Conservation (phyloP, 35 echinoderm and acorn worm genomes). For the Ptychodera flava region DNA sequence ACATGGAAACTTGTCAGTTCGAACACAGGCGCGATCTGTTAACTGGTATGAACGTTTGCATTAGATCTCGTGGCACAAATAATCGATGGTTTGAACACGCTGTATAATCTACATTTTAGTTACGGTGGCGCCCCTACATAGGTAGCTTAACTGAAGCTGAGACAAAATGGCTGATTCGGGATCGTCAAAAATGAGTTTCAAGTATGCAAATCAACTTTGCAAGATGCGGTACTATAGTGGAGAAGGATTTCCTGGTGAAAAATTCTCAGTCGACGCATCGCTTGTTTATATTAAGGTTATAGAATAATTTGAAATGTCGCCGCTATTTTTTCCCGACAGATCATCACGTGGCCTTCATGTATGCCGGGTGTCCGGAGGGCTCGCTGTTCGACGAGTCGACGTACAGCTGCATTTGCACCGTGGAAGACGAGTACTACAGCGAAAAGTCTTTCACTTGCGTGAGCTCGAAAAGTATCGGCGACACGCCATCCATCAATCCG, state of each 20-base stretch:
- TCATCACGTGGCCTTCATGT: not conserved
- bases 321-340: not conserved
- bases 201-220: too few relatives aligned
- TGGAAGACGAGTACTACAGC: not conserved
- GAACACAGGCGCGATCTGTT: too few relatives aligned
- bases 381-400: not conserved
- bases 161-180: not conserved
- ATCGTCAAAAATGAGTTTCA: not conserved
- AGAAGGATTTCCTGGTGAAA: too few relatives aligned
- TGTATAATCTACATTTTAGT: too few relatives aligned
- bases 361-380: not conserved
- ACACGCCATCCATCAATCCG: not conserved
- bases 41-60: too few relatives aligned
- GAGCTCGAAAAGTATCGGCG: not conserved
- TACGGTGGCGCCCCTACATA: too few relatives aligned
- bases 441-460: not conserved
- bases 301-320: not conserved
- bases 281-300: not conserved
- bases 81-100: too few relatives aligned
- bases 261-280: too few relatives aligned
- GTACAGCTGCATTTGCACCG: not conserved
- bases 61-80: too few relatives aligned
- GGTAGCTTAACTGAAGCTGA: too few relatives aligned
- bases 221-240: too few relatives aligned
- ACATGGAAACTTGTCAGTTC: too few relatives aligned